phyloP scores from a whole-genome alignment of 2,113 vertebrate genomes.

The Hyaena hyaena region DNA sequence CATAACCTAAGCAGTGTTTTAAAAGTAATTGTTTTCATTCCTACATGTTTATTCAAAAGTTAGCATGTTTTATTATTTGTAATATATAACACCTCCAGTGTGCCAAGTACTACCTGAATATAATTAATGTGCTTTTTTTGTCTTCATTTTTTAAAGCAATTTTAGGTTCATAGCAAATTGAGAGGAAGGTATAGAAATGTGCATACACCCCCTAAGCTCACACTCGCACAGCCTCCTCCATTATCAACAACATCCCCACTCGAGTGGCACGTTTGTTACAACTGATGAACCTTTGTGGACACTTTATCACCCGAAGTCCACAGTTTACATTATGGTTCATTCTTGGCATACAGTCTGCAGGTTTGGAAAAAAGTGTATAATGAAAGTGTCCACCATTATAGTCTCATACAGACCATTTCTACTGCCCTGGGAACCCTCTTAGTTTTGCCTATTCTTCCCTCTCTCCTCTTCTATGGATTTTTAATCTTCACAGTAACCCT shows the following conservation, averaged over 20 bases:
- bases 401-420: background rate
- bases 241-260: background rate
- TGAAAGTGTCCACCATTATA: background rate
- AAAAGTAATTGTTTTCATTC: conserved; percentile 14
- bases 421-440: background rate
- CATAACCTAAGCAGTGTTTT: background rate
- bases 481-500: background rate
- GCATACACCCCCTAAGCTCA: background rate
- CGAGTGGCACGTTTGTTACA: background rate
- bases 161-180: background rate
- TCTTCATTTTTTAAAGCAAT: background rate
- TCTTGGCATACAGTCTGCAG: background rate
- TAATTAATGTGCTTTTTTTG: background rate
- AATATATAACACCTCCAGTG: background rate
- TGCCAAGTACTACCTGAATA: background rate
- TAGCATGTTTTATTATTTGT: background rate
- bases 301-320: background rate
- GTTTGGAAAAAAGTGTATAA: background rate
- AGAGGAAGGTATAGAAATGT: background rate
- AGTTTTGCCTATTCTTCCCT: background rate
- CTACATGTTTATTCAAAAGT: background rate
- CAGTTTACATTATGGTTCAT: background rate
- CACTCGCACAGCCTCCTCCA: background rate
- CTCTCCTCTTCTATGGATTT: background rate
- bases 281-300: background rate